These are phyloP conservation scores for Micrasema minimum DNA, from an alignment of 1,140 invertebrate genomes.

Conservation along the genomic window DNA sequence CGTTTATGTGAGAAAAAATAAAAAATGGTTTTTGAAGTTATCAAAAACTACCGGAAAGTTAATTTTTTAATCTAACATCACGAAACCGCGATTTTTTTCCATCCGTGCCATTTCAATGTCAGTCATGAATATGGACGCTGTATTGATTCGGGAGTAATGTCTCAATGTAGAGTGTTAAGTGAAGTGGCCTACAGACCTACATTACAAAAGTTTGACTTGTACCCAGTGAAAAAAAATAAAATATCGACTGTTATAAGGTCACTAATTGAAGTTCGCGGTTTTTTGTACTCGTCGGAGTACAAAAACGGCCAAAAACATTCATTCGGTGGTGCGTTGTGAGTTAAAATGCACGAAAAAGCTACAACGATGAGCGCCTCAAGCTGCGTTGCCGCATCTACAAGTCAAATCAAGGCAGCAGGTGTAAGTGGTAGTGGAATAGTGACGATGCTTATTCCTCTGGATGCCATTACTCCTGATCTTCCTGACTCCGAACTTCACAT, in stretches of 20 bases:
- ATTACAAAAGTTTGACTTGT: constrained; percentile 45
- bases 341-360: constrained; percentile 43
- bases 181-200: constrained; percentile 49
- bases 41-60: too few species aligned
- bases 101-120: constrained; percentile 38
- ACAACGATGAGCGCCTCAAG: constrained; percentile 33
- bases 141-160: constrained; percentile 45
- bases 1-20: not conserved
- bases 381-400: constrained; percentile 44
- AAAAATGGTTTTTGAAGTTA: too few species aligned
- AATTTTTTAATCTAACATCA: too few species aligned
- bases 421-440: too few species aligned
- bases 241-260: constrained; percentile 29
- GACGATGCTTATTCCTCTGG: not conserved
- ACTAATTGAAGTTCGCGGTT: constrained; percentile 22
- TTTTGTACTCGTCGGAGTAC: constrained; percentile 45
- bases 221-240: constrained; percentile 41
- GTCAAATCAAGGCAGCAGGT: constrained; percentile 40
- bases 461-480: constrained; percentile 14
- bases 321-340: constrained; percentile 23
- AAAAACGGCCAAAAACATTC: constrained; percentile 40
- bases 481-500: constrained; percentile 20
- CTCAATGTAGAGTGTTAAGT: constrained; percentile 47
- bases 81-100: too few species aligned
- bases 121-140: constrained; percentile 43